Evolutionary conservation across 2,888 invertebrate genomes (phyloP), one percentile per base, ranked within the genome.

Genomic region (Agrochola lota): DNA sequence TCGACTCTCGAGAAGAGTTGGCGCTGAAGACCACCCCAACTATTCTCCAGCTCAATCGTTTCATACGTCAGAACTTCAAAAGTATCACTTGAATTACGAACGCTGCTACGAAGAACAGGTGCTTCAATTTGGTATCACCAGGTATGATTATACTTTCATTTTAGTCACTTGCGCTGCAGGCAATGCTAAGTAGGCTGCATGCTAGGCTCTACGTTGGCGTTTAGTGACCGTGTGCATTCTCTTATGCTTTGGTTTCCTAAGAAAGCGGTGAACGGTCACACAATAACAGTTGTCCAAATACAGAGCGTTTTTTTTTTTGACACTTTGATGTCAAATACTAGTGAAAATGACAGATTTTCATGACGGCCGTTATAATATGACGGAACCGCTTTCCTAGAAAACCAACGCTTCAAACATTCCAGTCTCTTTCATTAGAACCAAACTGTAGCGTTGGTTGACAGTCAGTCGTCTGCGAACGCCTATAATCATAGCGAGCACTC

Each of bases 401-500:
- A 66, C 2, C 17, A n/a, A 43, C n/a, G 40, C 8, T 64, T 15
- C 40, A 43, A 26, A 46, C 15, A 62, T 63, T 63, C 17, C 15
- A 52, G 11, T 1, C 15, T 40, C 23, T 73, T 35, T 20, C 7
- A 74, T 30, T 63, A 46, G 3, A 40, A 74, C 15, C 43, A 12
- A 30, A 62, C 2, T 40, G 40, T 43, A 23, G 15, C 1, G 11
- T 43, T 71, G 7, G 8, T 35, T 12, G 35, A 23, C 17, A 23
- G 17, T 23, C 7, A 57, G 12, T 8, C 40, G 26, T 77, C 30
- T 77, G 49, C 40, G 40, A 77, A 68, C 77, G n/a, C 26, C n/a
- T 3, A 57, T 35, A 64, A 5, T 20, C 6, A 49, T 12, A 46
- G 12, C 12, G n/a, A 43, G 20, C 40, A 59, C 57, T 12, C 20